Conservation (phyloP, 2,113 vertebrate species). For the Tringa solitaria region DNA sequence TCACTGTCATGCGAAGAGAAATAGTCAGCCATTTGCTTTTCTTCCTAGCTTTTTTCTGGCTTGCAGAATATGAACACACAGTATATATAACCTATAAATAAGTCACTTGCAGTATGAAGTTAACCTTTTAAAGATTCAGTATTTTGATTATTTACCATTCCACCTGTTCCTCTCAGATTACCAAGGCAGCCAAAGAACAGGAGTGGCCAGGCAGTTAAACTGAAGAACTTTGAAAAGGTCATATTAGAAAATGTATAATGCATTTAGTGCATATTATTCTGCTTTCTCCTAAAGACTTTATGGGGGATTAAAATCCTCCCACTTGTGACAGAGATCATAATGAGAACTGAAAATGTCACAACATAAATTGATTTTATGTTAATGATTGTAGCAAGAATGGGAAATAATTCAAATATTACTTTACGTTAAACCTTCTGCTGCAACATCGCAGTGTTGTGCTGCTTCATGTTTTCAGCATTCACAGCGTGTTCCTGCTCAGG, state of each 20-base stretch:
- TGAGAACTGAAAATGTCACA: constrained; percentile 66
- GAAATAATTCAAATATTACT: constrained; percentile 2
- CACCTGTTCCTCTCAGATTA: constrained; percentile 26
- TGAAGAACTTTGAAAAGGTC: constrained; percentile 51
- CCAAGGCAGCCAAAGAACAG: not conserved
- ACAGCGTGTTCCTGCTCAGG: fast-evolving
- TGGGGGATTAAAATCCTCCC: constrained; percentile 49
- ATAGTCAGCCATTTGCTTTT: not conserved
- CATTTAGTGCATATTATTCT: constrained; percentile 45
- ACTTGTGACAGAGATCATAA: constrained; percentile 50
- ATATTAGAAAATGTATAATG: constrained; percentile 42
- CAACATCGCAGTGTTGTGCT: not conserved
- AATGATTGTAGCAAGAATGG: constrained; percentile 38
- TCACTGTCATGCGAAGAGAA: not conserved
- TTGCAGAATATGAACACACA: not conserved
- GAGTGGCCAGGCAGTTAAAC: constrained; percentile 46
- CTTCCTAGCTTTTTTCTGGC: not conserved
- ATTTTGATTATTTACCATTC: constrained; percentile 35
- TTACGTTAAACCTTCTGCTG: not conserved
- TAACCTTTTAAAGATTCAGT: constrained; percentile 41
- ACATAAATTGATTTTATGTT: constrained; percentile 66
- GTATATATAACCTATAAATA: not conserved
- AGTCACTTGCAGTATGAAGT: not conserved
- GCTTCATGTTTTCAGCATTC: not conserved
- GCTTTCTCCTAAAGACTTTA: constrained; percentile 51